Evolutionary conservation across 2,888 invertebrate genomes (phyloP), one percentile per base, ranked within the genome.

Genomic region (Sycophila texana): DNA sequence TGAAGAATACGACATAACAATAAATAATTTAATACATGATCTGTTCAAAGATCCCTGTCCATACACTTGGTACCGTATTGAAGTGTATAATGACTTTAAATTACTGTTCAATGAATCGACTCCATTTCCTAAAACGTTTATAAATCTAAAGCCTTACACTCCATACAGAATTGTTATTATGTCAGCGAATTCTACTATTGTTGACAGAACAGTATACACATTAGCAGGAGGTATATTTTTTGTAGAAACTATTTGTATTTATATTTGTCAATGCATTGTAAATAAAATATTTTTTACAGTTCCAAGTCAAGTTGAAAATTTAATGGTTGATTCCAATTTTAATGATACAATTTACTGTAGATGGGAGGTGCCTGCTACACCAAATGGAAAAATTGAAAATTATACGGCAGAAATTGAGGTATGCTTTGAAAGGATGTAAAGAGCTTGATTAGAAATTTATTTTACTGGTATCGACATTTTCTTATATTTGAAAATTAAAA

Each of bases 321-420:
- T 86, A 0, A 0, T 0, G n/a, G 10, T 0, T 3, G 12, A 16
- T 1, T 10, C 20, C 5, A 55, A 7, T 3, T 47, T 68, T 5
- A 53, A 53, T 10, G 51, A 30, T 14, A 14, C 72, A 7, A 60
- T 76, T 53, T 0, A 4, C 0, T 1, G 78, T 26, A 13, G 16
- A 14, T 87, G 87, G 87, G 53, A 58, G 10, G 67, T 82, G n/a
- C 87, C 87, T n/a, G 0, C 10, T 0, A 0, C 74, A 39, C 13
- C 65, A 4, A 84, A 83, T 61, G 86, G 85, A 39, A 73, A 67
- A 53, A 78, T 86, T 20, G 22, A 39, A 0, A 68, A 74, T 20
- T 87, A 87, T 68, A 77, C 75, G 39, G 26, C 84, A 1, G 75
- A 49, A 14, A 58, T 85, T 5, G 49, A 83, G 80, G 87, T 87